Percentiles rank a stretch among this genome's conserved stretches.
Conservation (phyloP, 2,888 invertebrate species). For the Latrodectus elegans region DNA sequence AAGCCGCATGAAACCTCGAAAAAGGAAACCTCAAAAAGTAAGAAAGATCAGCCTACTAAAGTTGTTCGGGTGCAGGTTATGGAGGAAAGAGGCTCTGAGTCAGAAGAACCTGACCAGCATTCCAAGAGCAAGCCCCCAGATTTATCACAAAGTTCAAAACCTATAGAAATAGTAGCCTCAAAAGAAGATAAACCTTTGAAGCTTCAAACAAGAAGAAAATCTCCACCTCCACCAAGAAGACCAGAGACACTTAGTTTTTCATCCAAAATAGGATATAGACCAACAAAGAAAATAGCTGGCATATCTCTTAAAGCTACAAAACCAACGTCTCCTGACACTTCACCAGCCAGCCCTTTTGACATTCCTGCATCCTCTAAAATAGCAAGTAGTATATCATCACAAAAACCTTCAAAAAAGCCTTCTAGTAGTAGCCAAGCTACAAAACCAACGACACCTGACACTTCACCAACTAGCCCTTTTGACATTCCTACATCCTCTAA, state of each 20-base stretch:
- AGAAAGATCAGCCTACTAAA: background rate
- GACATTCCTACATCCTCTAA: slow-evolving; percentile 41
- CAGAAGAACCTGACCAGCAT: slow-evolving; percentile 18
- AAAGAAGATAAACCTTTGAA: slow-evolving; percentile 14
- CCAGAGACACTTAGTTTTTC: slow-evolving; percentile 42
- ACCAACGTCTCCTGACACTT: slow-evolving; percentile 16
- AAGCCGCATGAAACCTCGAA: slow-evolving; percentile 8
- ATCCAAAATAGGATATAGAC: slow-evolving; percentile 29
- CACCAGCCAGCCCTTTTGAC: slow-evolving; percentile 35
- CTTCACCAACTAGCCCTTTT: slow-evolving; percentile 31
- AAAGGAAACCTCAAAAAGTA: background rate
- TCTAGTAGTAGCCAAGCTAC: slow-evolving; percentile 16
- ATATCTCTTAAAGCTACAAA: slow-evolving; percentile 25
- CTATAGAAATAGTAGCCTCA: slow-evolving; percentile 3
- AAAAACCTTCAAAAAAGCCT: slow-evolving; percentile 21
- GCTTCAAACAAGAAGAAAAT: slow-evolving; percentile 21
- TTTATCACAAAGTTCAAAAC: background rate
- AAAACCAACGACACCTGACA: background rate
- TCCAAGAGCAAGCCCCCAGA: slow-evolving; percentile 13
- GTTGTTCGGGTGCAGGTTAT: background rate
- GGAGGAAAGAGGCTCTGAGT: background rate
- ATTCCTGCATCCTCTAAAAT: slow-evolving; percentile 32
- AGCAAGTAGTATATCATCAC: slow-evolving; percentile 19
- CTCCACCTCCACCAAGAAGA: slow-evolving; percentile 50
- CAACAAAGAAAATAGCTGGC: slow-evolving; percentile 48